A percentile compares a stretch with the other conserved stretches of the same genome.
These are phyloP conservation scores for Rhorus exstirpatorius DNA, from an alignment of 2,888 invertebrate genomes.

Conservation along the genomic window DNA sequence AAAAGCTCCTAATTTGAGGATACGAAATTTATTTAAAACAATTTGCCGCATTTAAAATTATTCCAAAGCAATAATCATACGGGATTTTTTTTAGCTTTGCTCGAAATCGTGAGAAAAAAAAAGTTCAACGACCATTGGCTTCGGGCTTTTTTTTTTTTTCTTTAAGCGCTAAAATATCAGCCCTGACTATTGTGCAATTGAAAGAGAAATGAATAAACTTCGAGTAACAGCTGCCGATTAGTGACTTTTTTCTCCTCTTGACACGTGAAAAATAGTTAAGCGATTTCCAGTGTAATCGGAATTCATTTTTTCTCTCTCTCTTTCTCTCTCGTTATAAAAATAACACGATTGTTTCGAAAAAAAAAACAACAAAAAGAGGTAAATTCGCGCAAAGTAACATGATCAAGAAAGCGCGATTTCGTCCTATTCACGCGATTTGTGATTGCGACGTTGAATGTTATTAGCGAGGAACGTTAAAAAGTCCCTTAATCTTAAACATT, in stretches of 20 bases:
- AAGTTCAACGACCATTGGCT: too few species aligned
- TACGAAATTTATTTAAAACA: too few species aligned
- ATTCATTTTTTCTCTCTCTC: constrained; percentile 31
- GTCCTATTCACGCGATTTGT: constrained; percentile 30
- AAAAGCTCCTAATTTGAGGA: too few species aligned
- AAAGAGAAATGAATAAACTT: constrained; percentile 16
- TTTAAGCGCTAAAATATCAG: neutral
- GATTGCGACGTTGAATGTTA: constrained; percentile 51
- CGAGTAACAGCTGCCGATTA: constrained; percentile 3
- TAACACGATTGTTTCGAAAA: neutral
- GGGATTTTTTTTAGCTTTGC: too few species aligned
- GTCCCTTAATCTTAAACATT: constrained; percentile 29
- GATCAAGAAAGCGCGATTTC: constrained; percentile 45
- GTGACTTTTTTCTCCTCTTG: constrained; percentile 25
- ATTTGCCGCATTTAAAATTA: too few species aligned
- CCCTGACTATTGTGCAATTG: neutral
- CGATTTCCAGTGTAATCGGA: too few species aligned
- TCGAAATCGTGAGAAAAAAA: too few species aligned
- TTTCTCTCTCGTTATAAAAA: constrained; percentile 18
- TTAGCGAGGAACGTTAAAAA: constrained; percentile 49
- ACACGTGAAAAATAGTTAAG: constrained; percentile 38
- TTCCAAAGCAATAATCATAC: too few species aligned
- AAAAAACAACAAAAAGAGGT: neutral
- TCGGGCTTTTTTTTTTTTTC: too few species aligned
- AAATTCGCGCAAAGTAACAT: constrained; percentile 42